Base-by-base conservation (phyloP, 2,113 vertebrate genomes). In the Corvus cornix region DNA sequence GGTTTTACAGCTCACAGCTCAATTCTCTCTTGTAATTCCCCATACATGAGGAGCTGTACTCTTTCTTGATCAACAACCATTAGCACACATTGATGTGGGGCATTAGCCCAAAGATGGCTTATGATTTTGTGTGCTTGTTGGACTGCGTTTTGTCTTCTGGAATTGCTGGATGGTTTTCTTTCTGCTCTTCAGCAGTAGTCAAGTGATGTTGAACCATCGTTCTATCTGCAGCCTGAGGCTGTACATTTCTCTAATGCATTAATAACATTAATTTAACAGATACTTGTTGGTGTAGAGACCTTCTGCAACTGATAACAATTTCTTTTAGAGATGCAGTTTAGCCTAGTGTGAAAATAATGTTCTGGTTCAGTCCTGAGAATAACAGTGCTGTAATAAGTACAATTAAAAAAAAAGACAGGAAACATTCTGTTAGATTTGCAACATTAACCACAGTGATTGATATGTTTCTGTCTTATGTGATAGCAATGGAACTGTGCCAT, bases 341-440 rank as follows among this genome's bases (percentile, higher is more conserved):
- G 37, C 35, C 17, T 77, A 62, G 46, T 83, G 46, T 93, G 87
- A 93, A 95, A 93, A 85, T 70, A 7, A 17, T 44, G 7, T 62
- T 88, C 74, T 66, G 33, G 69, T 70, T 85, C 85, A 69, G 14
- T 69, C 51, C 46, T 83, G 88, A 93, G 59, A 90, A 51, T 63
- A 93, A 63, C 33, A 90, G 39, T 2, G 1, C 73, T 89, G 63
- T 80, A 85, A 69, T 79, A 83, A 94, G 63, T 77, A 67, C 51
- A 90, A 86, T 80, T 63, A 6, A 87, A 77, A 78, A 49, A 48
- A 23, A 62, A 33, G n/a, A 16, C 59, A 79, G 87, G 69, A 96
- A 94, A 86, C 63, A 74, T 51, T 87, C 67, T 88, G 63, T 88
- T 88, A 86, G 75, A 80, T 93, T 80, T 93, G 86, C 92, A 96